Evolutionary conservation across 2,888 invertebrate species (phyloP).

Genomic region (Diaphora mendica): DNA sequence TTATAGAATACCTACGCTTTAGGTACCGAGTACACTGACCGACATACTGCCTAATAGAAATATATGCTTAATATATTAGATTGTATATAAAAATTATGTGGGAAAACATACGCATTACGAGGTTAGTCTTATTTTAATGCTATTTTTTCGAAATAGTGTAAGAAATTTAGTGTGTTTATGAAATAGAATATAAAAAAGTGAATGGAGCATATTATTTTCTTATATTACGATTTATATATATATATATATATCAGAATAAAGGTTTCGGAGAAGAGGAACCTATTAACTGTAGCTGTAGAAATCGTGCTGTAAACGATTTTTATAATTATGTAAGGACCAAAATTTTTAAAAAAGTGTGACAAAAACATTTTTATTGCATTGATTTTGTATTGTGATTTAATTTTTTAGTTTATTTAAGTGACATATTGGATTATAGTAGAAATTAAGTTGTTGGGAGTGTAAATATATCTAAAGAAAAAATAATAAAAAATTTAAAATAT

Average conservation of each 20-base stretch:
- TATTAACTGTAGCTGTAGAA: slow-evolving; percentile 26
- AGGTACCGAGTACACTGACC: slow-evolving; percentile 36
- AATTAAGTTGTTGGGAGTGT: slow-evolving; percentile 72
- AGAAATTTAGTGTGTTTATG: slow-evolving; percentile 69
- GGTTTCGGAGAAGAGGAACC: slow-evolving; percentile 29
- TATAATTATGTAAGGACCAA: slow-evolving; percentile 59
- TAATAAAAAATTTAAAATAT: slow-evolving; percentile 74
- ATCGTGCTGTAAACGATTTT: slow-evolving; percentile 40
- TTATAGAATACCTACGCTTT: slow-evolving; percentile 34
- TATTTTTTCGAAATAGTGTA: slow-evolving; percentile 74
- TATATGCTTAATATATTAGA: slow-evolving; percentile 65
- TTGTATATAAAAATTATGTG: slow-evolving; percentile 81
- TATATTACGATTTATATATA: slow-evolving; percentile 50
- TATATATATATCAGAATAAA: slow-evolving; percentile 32
- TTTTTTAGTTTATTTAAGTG: slow-evolving; percentile 64
- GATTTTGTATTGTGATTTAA: slow-evolving; percentile 79
- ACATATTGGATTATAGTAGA: slow-evolving; percentile 71
- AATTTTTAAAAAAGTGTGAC: slow-evolving; percentile 67
- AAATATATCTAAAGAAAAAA: slow-evolving; percentile 74
- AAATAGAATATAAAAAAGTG: slow-evolving; percentile 55
- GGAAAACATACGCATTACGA: slow-evolving; percentile 86
- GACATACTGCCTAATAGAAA: slow-evolving; percentile 45
- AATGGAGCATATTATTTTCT: slow-evolving; percentile 60
- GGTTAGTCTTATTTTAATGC: slow-evolving; percentile 80
- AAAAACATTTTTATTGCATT: slow-evolving; percentile 63